phyloP scores from a whole-genome alignment of 2,888 invertebrate species.

The Cantharis flavilabris region DNA sequence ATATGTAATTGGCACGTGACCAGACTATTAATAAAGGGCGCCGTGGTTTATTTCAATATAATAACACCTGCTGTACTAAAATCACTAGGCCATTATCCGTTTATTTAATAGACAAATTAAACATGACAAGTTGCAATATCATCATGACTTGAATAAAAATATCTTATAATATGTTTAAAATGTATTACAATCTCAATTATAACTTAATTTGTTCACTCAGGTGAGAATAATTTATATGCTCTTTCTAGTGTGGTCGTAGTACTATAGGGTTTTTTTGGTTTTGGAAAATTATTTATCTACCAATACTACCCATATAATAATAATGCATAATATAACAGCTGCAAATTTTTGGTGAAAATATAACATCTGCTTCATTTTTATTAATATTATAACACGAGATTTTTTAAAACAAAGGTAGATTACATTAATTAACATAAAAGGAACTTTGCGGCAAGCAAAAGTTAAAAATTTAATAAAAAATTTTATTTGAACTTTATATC shows the following conservation, averaged over 20 bases:
- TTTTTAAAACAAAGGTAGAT: neutral
- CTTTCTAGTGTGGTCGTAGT: neutral
- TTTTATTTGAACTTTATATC: neutral
- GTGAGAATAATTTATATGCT: constrained; percentile 6
- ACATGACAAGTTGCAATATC: constrained; percentile 45
- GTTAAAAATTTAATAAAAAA: neutral
- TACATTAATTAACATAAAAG: neutral
- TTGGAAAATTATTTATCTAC: neutral
- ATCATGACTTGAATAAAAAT: constrained; percentile 28
- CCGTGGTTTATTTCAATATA: constrained; percentile 35
- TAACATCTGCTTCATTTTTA: constrained; percentile 1
- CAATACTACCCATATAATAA: neutral
- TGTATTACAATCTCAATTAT: constrained; percentile 16
- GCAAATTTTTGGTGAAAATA: constrained; percentile 3
- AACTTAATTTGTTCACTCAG: constrained; percentile 18
- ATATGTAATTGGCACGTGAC: constrained; percentile 30
- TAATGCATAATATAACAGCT: neutral
- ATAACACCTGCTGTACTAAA: constrained; percentile 44
- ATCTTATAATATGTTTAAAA: constrained; percentile 9
- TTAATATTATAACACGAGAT: neutral
- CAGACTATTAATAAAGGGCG: constrained; percentile 35
- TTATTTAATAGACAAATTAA: constrained; percentile 45
- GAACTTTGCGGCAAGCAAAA: neutral
- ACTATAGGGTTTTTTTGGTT: neutral
- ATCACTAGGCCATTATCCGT: constrained; percentile 39